Evolutionary conservation across 2,888 invertebrate genomes (phyloP).

Genomic region (Gari tellinella): DNA sequence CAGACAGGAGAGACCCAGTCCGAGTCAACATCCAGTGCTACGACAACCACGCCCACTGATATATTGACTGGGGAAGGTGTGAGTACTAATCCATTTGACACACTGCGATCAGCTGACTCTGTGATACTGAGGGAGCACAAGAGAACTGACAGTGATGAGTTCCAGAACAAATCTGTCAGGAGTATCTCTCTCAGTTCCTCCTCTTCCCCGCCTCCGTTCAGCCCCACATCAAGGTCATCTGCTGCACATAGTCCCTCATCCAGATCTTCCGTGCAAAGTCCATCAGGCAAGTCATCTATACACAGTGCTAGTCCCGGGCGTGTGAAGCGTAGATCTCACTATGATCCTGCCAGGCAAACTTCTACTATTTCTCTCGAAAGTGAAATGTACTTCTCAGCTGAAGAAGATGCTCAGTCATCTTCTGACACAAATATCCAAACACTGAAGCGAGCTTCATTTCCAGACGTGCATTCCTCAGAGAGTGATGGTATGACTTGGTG

Average conservation of each 20-base stretch:
- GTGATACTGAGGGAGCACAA: slow-evolving; percentile 31
- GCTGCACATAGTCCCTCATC: slow-evolving; percentile 43
- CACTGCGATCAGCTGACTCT: slow-evolving; percentile 42
- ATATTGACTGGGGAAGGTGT: slow-evolving; percentile 29
- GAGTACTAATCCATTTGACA: slow-evolving; percentile 57
- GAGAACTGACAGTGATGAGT: slow-evolving; percentile 13
- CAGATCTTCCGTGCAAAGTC: slow-evolving; percentile 51
- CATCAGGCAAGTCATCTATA: slow-evolving; percentile 45
- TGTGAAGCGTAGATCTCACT: slow-evolving; percentile 21
- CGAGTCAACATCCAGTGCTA: slow-evolving; percentile 57
- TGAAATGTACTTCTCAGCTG: slow-evolving; percentile 96
- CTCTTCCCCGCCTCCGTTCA: slow-evolving; percentile 55
- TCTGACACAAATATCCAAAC: slow-evolving; percentile 19
- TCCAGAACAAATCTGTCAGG: slow-evolving; percentile 23
- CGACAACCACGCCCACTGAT: slow-evolving; percentile 39
- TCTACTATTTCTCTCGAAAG: slow-evolving; percentile 77
- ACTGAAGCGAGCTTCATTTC: slow-evolving; percentile 18
- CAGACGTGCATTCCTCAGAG: slow-evolving; percentile 43
- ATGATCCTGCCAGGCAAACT: slow-evolving; percentile 42
- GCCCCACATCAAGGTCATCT: slow-evolving; percentile 45
- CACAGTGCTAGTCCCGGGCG: slow-evolving; percentile 50
- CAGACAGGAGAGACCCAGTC: slow-evolving; percentile 48
- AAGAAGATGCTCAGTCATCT: slow-evolving; percentile 88
- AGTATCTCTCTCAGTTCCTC: slow-evolving; percentile 51
- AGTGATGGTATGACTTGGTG: slow-evolving; percentile 46